Evolutionary conservation across 2,797 vertebrate genomes (phyloP).

Genomic region (Microctenopoma stevenorrisi): DNA sequence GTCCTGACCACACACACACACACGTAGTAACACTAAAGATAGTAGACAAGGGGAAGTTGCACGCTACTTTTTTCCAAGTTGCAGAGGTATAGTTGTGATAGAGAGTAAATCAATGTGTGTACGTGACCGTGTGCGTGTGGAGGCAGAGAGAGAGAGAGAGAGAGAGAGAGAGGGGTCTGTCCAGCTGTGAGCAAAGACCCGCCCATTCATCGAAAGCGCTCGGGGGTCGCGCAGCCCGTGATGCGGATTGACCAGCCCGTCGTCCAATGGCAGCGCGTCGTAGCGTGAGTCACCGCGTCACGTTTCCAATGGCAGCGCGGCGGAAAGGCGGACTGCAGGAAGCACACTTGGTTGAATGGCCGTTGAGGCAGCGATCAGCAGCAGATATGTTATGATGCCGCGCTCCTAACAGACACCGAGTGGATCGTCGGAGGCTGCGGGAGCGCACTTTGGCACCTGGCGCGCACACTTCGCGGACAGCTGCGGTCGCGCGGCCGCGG

Average conservation of each 20-base stretch:
- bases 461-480: background rate
- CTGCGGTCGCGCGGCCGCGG: constrained; percentile 16
- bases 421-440: constrained; percentile 21
- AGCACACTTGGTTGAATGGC: constrained; percentile 86
- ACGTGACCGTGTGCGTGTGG: background rate
- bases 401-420: constrained; percentile 43
- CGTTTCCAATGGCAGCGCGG: constrained; percentile 67
- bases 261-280: constrained; percentile 73
- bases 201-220: constrained; percentile 65
- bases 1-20: no score
- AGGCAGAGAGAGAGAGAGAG: constrained; percentile 7
- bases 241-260: constrained; percentile 51
- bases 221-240: constrained; percentile 25
- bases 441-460: constrained; percentile 18
- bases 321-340: constrained; percentile 68
- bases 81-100: background rate
- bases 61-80: background rate
- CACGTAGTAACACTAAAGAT: no score
- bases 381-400: constrained; percentile 66
- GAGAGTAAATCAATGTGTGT: no score
- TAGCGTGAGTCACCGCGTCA: constrained; percentile 54
- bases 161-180: constrained; percentile 18
- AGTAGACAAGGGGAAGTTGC: no score
- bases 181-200: constrained; percentile 70
- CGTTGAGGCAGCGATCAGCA: constrained; percentile 70